Conservation (phyloP, 2,797 vertebrate species). For the Peromyscus attwateri region DNA sequence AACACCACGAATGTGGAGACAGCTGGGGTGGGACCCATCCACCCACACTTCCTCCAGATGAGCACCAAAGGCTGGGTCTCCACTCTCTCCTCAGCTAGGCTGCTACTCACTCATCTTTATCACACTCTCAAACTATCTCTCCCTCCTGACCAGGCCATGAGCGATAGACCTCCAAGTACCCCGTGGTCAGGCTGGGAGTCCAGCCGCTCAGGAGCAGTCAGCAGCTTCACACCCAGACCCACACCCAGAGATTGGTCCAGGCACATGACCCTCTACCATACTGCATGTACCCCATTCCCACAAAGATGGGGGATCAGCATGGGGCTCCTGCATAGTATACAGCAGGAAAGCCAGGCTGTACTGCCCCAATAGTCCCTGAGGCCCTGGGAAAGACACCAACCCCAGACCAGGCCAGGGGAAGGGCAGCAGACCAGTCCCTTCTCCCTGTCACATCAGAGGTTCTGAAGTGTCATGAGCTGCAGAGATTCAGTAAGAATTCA, state of each 20-base stretch:
- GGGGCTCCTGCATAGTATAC: accelerated
- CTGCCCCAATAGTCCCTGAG: background rate
- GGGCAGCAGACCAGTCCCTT: background rate
- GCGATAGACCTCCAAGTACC: background rate
- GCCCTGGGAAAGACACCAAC: background rate
- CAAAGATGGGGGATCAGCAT: background rate
- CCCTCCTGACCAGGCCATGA: background rate
- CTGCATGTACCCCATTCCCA: background rate
- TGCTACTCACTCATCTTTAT: background rate
- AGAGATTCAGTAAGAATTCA: no score
- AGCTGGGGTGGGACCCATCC: accelerated
- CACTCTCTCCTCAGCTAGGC: background rate
- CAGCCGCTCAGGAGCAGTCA: background rate
- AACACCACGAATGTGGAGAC: background rate
- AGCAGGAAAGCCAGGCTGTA: background rate
- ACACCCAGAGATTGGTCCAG: background rate
- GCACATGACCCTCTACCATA: accelerated
- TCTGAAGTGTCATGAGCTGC: background rate
- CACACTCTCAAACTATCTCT: background rate
- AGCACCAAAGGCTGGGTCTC: background rate
- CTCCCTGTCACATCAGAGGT: background rate
- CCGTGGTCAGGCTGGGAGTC: background rate
- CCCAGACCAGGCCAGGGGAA: background rate
- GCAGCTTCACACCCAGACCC: background rate
- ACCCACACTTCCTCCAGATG: background rate